phyloP scores from a whole-genome alignment of 2,797 vertebrate species.

The Poecilia wingei region DNA sequence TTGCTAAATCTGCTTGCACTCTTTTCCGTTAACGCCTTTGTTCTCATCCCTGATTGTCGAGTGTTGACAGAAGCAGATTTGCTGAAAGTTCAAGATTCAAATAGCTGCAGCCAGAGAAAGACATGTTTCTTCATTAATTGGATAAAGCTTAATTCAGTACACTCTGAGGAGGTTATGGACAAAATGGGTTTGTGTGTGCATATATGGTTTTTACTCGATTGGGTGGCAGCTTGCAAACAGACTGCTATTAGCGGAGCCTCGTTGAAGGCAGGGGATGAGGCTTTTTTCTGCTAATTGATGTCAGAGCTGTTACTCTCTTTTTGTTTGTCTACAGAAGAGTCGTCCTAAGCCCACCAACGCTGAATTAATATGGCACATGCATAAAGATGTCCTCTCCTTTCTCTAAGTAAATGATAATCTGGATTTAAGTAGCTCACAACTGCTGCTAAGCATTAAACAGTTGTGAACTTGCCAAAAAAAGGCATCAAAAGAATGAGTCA shows the following conservation, averaged over 20 bases:
- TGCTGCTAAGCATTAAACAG: not conserved
- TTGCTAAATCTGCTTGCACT: not conserved
- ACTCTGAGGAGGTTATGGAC: slow-evolving; percentile 30
- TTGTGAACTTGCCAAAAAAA: not conserved
- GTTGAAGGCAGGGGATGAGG: slow-evolving; percentile 2
- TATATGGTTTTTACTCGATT: slow-evolving; percentile 18
- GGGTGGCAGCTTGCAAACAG: slow-evolving; percentile 38
- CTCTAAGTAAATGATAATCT: slow-evolving; percentile 5
- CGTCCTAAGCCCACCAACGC: slow-evolving; percentile 5
- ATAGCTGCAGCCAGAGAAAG: slow-evolving; percentile 52
- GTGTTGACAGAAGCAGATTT: slow-evolving; percentile 33
- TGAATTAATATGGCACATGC: slow-evolving; percentile 1
- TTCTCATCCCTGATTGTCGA: slow-evolving; percentile 6
- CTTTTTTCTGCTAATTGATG: slow-evolving; percentile 40
- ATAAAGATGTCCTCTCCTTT: not conserved
- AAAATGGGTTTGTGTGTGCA: not conserved
- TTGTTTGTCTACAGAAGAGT: slow-evolving; percentile 17
- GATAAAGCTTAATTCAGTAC: slow-evolving; percentile 29
- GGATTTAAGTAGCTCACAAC: not conserved
- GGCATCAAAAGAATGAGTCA: slow-evolving; percentile 4
- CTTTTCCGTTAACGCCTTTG: slow-evolving; percentile 3
- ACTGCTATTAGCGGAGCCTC: slow-evolving; percentile 16
- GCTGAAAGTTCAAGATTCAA: slow-evolving; percentile 55
- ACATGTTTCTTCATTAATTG: slow-evolving; percentile 38
- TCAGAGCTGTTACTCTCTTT: slow-evolving; percentile 33